Evolutionary conservation across 2,113 vertebrate species (phyloP).

Genomic region (Microcebus jonahi): DNA sequence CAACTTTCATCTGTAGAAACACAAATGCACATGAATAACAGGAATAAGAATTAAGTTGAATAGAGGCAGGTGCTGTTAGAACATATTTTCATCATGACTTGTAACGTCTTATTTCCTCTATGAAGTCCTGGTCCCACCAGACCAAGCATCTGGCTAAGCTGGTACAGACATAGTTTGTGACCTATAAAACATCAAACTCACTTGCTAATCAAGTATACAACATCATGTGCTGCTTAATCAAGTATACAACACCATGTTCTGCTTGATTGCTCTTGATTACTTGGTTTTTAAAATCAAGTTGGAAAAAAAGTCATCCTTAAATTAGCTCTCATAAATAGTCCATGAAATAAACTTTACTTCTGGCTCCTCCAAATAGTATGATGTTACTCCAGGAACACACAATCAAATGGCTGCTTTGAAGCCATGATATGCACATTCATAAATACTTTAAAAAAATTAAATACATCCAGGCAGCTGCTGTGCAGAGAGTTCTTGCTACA

Average conservation of each 20-base stretch:
- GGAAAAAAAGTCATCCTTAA: constrained; percentile 32
- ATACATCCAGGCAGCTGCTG: constrained; percentile 12
- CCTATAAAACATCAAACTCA: not conserved
- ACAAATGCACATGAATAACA: constrained; percentile 10
- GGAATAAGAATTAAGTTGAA: not conserved
- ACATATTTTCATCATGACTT: not conserved
- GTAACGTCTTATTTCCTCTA: not conserved
- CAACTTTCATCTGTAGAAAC: constrained; percentile 54
- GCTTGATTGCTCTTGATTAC: not conserved
- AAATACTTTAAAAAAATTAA: constrained; percentile 63
- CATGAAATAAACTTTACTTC: constrained; percentile 2
- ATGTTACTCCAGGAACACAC: not conserved
- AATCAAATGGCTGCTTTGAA: constrained; percentile 72
- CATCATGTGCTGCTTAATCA: not conserved
- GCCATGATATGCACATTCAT: constrained; percentile 77
- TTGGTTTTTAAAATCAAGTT: constrained; percentile 61
- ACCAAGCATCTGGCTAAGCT: not conserved
- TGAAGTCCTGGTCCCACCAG: not conserved
- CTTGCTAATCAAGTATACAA: not conserved
- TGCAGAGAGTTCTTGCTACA: not conserved
- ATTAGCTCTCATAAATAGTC: constrained; percentile 50
- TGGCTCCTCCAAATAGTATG: constrained; percentile 14
- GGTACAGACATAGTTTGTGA: not conserved
- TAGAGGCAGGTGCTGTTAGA: not conserved
- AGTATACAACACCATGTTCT: not conserved